A percentile compares a stretch with the other conserved stretches of the same genome.
Conservation (phyloP, 1,140 invertebrate species). For the Leptestheria dahalacensis region DNA sequence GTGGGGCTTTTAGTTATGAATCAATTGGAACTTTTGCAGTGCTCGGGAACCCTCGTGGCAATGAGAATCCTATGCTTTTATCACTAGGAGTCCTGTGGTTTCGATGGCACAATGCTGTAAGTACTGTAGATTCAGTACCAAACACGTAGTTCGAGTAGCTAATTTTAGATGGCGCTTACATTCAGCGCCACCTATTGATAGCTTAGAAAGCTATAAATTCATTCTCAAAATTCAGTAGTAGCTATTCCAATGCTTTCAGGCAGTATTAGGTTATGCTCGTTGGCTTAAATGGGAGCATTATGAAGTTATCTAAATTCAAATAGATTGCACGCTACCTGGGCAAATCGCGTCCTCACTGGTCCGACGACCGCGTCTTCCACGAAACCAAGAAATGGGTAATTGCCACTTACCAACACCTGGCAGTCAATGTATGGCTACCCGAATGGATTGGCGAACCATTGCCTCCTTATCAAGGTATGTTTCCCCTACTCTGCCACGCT, state of each 20-base stretch:
- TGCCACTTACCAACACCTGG: slow-evolving; percentile 36
- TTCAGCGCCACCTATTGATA: too few species aligned
- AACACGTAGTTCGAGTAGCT: neutral
- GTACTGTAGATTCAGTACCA: neutral
- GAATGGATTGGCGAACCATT: slow-evolving; percentile 27
- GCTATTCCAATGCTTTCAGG: too few species aligned
- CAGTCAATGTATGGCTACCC: slow-evolving; percentile 38
- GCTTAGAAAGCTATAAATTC: too few species aligned
- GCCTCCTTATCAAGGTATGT: slow-evolving; percentile 24
- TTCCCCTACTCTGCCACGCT: too few species aligned
- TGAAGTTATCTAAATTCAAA: neutral
- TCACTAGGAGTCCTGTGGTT: slow-evolving; percentile 42
- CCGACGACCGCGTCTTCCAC: slow-evolving; percentile 38
- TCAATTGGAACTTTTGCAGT: too few species aligned
- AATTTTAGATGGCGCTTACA: too few species aligned
- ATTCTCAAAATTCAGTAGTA: too few species aligned
- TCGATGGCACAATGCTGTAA: slow-evolving; percentile 40
- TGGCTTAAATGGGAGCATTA: too few species aligned
- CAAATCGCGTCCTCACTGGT: slow-evolving; percentile 28
- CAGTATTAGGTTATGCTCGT: too few species aligned
- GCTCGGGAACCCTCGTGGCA: slow-evolving; percentile 42
- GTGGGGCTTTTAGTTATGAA: too few species aligned
- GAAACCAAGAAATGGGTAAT: slow-evolving; percentile 43
- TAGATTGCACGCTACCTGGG: slow-evolving; percentile 31
- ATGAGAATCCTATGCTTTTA: slow-evolving; percentile 40